A percentile compares a stretch with the other conserved stretches of the same genome.
These are phyloP conservation scores for Philopotamus ludificatus DNA, from an alignment of 1,140 invertebrate genomes.

Conservation along the genomic window DNA sequence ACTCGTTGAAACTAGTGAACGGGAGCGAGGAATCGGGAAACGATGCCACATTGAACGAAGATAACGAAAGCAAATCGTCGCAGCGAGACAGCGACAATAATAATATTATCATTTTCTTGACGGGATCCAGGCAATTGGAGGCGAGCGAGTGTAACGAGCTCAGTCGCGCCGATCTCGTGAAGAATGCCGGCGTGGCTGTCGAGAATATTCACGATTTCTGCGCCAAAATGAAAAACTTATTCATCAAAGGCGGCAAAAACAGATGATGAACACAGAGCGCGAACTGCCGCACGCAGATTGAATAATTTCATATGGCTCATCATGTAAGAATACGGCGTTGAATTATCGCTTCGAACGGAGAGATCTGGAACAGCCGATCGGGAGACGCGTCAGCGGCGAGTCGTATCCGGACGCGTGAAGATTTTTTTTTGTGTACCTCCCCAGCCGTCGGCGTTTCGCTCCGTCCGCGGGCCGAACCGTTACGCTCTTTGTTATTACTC, in stretches of 20 bases:
- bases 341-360: background rate
- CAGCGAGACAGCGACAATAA: slow-evolving; percentile 37
- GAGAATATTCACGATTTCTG: slow-evolving; percentile 53
- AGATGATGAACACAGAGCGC: slow-evolving; percentile 47
- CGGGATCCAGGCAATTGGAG: slow-evolving; percentile 46
- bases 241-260: slow-evolving; percentile 50
- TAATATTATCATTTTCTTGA: slow-evolving; percentile 46
- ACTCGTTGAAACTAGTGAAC: slow-evolving; percentile 37
- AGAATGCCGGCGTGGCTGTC: slow-evolving; percentile 50
- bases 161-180: slow-evolving; percentile 48
- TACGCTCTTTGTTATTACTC: no score
- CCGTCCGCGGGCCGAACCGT: no score
- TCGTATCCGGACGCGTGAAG: no score
- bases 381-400: no score
- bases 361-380: no score
- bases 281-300: slow-evolving; percentile 9
- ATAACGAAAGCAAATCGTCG: slow-evolving; percentile 44
- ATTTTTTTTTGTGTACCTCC: no score
- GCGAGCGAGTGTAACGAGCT: slow-evolving; percentile 50
- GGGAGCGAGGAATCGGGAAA: slow-evolving; percentile 46
- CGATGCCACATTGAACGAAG: slow-evolving; percentile 44
- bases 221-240: slow-evolving; percentile 48
- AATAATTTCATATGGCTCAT: background rate
- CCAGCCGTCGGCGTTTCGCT: no score
- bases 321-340: slow-evolving; percentile 9